Evolutionary conservation across 2,797 vertebrate species (phyloP), one percentile per base, ranked within the genome.

Genomic region (Buphagus erythrorhynchus): DNA sequence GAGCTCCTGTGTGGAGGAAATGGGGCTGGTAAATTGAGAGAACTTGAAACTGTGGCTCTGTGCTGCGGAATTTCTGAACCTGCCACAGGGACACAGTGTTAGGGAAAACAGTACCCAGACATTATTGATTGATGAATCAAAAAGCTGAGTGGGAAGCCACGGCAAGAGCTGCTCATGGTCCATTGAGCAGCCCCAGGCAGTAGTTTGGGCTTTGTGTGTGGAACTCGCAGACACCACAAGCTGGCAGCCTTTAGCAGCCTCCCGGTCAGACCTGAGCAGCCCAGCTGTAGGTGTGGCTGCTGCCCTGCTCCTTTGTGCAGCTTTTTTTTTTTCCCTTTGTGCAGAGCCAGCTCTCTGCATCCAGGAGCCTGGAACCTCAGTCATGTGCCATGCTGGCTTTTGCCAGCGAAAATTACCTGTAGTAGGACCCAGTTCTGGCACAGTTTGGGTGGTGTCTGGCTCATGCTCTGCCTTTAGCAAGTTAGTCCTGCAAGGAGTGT

Each of bases 201-300:
- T 1, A 25, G n/a, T 43, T n/a, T 1, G 8, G 46, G 21, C 3
- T 61, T 38, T 61, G 26, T 8, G 8, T 8, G 12, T 6, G 66
- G 75, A 49, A 7, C 57, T 86, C 0, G 0, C 72, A 38, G 81
- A 28, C 36, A 4, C 88, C 95, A 90, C 88, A 83, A 97, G 93
- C 91, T 26, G 95, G 95, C 96, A 95, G 92, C 90, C 91, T 96
- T 95, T n/a, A 58, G 25, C 59, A 14, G 38, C 28, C 29, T 86
- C 1, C 1, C 10, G 1, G 17, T 7, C 21, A 25, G 35, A 14
- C 18, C 62, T 3, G 42, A 58, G 25, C 59, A 11, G 38, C 26
- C 29, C 1, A 4, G 2, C 1, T 19, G 58, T 3, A 10, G 33
- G 31, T 40, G 38, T 62, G 58, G 3, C 90, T 29, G 49, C 61